Percentiles rank a stretch among this genome's conserved stretches.
These are phyloP conservation scores for Microvelia longipes DNA, from an alignment of 1,140 invertebrate species.

Conservation along the genomic window DNA sequence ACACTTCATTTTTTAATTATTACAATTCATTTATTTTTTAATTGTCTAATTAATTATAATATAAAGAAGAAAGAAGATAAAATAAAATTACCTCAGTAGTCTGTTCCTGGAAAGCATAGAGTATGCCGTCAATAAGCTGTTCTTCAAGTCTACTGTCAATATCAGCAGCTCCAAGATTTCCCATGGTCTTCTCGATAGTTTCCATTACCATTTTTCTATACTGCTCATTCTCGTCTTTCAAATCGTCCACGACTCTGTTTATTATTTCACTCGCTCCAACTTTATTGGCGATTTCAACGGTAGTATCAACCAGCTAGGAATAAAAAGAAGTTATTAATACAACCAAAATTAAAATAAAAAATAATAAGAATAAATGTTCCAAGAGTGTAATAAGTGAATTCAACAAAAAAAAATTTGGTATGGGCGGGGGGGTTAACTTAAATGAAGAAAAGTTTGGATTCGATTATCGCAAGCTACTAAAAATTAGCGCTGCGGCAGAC, in stretches of 20 bases:
- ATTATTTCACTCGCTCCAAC: conserved; percentile 98
- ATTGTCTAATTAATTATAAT: too few species aligned
- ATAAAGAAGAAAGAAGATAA: too few species aligned
- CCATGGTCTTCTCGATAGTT: conserved; percentile 98
- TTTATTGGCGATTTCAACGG: conserved; percentile 99
- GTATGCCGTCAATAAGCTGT: conserved; percentile 96
- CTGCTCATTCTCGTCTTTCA: conserved; percentile 99
- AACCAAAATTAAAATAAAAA: conserved; percentile 6
- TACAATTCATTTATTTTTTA: too few species aligned
- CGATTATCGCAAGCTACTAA: too few species aligned
- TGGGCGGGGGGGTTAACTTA: too few species aligned
- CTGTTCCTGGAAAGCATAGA: conserved; percentile 99
- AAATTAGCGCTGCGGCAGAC: too few species aligned
- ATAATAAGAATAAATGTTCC: conserved; percentile 1
- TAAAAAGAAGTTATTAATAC: conserved; percentile 13
- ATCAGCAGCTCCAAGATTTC: conserved; percentile 90
- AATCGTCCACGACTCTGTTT: conserved; percentile 92
- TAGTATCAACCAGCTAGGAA: conserved; percentile 83
- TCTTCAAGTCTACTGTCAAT: conserved; percentile 96
- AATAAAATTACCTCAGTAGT: conserved; percentile 67
- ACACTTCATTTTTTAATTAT: too few species aligned
- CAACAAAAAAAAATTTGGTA: too few species aligned
- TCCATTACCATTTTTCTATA: conserved; percentile 99
- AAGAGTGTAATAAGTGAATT: too few species aligned
- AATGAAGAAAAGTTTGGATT: too few species aligned